phyloP scores from a whole-genome alignment of 2,888 invertebrate species.

The Eudasyphora cyanicolor region DNA sequence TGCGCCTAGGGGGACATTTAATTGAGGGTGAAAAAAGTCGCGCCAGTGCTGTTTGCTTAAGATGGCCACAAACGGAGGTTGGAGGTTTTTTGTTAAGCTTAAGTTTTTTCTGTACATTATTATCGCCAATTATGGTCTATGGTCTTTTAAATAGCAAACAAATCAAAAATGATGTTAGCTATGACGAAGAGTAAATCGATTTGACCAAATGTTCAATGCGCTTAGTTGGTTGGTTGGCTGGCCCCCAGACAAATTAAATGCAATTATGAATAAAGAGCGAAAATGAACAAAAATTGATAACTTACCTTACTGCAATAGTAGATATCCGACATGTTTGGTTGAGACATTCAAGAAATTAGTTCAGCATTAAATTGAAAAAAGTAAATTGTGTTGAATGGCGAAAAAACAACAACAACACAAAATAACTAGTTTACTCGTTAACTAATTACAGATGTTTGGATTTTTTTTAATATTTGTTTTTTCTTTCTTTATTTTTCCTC shows the following conservation, averaged over 20 bases:
- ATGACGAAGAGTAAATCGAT: not conserved
- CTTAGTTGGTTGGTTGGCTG: not conserved
- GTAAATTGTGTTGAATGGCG: slow-evolving; percentile 1
- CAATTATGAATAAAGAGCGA: not conserved
- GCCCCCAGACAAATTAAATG: slow-evolving; percentile 5
- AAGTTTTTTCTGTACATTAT: not conserved
- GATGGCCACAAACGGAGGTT: not conserved
- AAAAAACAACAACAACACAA: slow-evolving; percentile 36
- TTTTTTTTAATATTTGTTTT: slow-evolving; percentile 33
- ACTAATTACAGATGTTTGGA: slow-evolving; percentile 5
- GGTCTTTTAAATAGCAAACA: not conserved
- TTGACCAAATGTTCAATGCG: slow-evolving; percentile 14
- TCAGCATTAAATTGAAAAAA: slow-evolving; percentile 39
- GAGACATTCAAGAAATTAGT: slow-evolving; percentile 15
- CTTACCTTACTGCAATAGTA: slow-evolving; percentile 69
- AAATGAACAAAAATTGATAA: slow-evolving; percentile 32
- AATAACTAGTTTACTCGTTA: not conserved
- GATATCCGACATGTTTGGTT: slow-evolving; percentile 67
- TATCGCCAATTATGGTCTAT: not conserved
- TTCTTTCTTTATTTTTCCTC: slow-evolving; percentile 29
- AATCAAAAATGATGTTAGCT: not conserved
- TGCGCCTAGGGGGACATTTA: too few species aligned
- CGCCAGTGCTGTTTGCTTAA: not conserved
- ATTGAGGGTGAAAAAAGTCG: not conserved
- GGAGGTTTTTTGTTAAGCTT: not conserved